phyloP scores from a whole-genome alignment of 2,797 vertebrate species.

The Scolopax rusticola region DNA sequence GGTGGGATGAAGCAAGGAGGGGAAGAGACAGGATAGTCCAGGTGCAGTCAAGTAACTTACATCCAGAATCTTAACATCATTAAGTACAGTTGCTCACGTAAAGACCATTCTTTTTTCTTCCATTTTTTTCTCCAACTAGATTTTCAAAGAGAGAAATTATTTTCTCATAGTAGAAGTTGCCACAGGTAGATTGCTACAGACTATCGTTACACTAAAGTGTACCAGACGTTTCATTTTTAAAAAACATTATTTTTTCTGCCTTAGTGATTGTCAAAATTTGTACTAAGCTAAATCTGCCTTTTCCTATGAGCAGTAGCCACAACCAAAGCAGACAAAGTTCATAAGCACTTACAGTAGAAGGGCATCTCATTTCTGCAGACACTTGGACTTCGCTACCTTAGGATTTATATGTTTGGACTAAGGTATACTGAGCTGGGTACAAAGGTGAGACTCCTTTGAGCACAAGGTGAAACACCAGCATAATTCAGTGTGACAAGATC shows the following conservation, averaged over 20 bases:
- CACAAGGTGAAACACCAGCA: not conserved
- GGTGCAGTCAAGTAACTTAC: not conserved
- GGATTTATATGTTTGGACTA: not conserved
- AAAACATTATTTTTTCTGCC: rapidly evolving
- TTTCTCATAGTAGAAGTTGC: not conserved
- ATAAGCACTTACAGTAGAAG: not conserved
- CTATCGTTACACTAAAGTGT: not conserved
- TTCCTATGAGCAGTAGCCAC: not conserved
- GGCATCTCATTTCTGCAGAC: not conserved
- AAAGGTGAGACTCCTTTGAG: not conserved
- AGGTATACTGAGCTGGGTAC: not conserved
- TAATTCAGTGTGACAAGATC: not conserved
- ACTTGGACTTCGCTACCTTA: not conserved
- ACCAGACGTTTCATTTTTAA: not conserved
- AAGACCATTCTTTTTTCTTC: not conserved
- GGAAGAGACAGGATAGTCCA: not conserved
- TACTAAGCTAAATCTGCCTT: not conserved
- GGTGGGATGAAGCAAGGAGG: not conserved
- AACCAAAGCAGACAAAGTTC: not conserved
- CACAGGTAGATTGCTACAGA: no score
- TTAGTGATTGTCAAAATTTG: not conserved
- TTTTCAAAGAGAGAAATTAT: not conserved
- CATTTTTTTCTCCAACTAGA: not conserved
- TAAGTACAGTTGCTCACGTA: not conserved
- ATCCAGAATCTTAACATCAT: not conserved